Percentiles rank a stretch among this genome's conserved stretches.
Conservation (phyloP, 2,797 vertebrate genomes). For the Amblyopsis hoosieri region DNA sequence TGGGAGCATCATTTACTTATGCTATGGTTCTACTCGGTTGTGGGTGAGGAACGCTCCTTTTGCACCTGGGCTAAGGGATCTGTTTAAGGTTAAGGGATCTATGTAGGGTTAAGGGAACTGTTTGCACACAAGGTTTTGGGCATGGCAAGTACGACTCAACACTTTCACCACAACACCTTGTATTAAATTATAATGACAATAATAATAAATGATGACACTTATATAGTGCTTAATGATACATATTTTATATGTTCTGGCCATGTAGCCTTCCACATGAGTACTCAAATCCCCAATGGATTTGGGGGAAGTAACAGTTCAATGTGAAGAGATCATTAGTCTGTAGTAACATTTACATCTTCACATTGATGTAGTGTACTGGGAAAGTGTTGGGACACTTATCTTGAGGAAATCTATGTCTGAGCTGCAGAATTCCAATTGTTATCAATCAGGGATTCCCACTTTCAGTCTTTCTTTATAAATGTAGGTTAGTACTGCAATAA, state of each 20-base stretch:
- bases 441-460: slow-evolving; percentile 45
- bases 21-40: slow-evolving; percentile 18
- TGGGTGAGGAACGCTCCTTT: slow-evolving; percentile 56
- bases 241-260: not conserved
- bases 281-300: not conserved
- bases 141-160: slow-evolving; percentile 54
- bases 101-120: not conserved
- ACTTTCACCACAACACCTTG: slow-evolving; percentile 41
- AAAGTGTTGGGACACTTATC: slow-evolving; percentile 40
- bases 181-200: not conserved
- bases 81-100: slow-evolving; percentile 26
- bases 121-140: not conserved
- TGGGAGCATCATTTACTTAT: slow-evolving; percentile 57
- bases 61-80: slow-evolving; percentile 45
- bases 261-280: no score
- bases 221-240: no score
- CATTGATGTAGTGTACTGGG: slow-evolving; percentile 34
- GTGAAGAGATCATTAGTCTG: not conserved
- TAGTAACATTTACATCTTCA: not conserved
- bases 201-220: no score
- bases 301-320: not conserved
- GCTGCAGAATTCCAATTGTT: slow-evolving; percentile 18
- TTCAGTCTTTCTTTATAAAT: slow-evolving; percentile 8
- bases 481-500: not conserved
- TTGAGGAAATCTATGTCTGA: slow-evolving; percentile 30